These are phyloP conservation scores for Vollenhovia emeryi DNA, from an alignment of 1,140 invertebrate genomes.

Conservation along the genomic window DNA sequence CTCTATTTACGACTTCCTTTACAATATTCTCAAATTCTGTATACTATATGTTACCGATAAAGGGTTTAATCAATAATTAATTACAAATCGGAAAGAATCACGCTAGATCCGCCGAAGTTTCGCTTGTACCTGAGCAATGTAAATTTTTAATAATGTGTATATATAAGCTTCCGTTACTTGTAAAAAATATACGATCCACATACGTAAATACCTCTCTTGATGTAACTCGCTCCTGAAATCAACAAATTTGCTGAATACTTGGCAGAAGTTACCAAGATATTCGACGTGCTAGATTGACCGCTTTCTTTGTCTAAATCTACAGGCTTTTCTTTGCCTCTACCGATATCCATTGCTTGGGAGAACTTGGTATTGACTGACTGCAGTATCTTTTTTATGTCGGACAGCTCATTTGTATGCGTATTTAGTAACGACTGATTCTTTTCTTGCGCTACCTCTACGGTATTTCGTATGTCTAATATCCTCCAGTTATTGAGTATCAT, in stretches of 20 bases:
- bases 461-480: constrained; percentile 75
- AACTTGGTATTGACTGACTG: constrained; percentile 68
- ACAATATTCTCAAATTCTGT: neutral
- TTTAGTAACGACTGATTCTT: constrained; percentile 71
- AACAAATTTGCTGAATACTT: constrained; percentile 13
- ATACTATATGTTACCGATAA: neutral
- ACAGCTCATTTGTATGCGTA: neutral
- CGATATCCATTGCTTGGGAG: constrained; percentile 40
- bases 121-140: neutral
- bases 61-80: neutral
- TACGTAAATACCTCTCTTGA: neutral
- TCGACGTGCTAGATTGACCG: neutral
- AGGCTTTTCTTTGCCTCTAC: neutral
- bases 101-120: neutral
- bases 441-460: constrained; percentile 71
- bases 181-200: constrained; percentile 31
- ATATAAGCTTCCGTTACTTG: neutral
- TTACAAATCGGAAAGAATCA: neutral
- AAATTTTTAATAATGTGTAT: neutral
- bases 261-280: neutral
- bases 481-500: constrained; percentile 81
- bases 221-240: constrained; percentile 12
- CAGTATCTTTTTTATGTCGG: constrained; percentile 66
- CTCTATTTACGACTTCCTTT: neutral
- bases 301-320: neutral